Percentiles rank a stretch among this genome's conserved stretches.
Conservation (phyloP, 2,797 vertebrate genomes). For the Mormyrus proboscirostris region DNA sequence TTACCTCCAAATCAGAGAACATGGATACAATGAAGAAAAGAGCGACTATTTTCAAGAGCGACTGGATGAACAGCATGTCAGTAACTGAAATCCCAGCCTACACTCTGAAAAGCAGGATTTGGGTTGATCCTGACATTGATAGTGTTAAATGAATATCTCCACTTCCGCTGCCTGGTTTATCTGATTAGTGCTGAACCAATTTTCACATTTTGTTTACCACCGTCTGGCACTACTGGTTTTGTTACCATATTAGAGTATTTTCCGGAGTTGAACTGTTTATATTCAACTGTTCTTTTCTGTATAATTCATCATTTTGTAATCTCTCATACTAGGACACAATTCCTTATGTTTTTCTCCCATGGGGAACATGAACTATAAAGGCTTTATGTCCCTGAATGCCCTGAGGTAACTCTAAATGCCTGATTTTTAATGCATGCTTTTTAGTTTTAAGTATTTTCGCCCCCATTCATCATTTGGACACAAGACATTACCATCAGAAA, state of each 20-base stretch:
- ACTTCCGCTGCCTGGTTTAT: not conserved
- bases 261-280: not conserved
- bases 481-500: not conserved
- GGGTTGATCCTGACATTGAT: not conserved
- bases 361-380: not conserved
- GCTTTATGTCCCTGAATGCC: not conserved
- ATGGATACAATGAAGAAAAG: not conserved
- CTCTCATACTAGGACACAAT: not conserved
- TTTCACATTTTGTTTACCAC: not conserved
- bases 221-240: not conserved
- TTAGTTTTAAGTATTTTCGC: not conserved
- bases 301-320: constrained; percentile 3
- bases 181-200: not conserved
- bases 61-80: not conserved
- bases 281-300: not conserved
- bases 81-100: not conserved
- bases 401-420: not conserved
- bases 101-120: not conserved
- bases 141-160: not conserved
- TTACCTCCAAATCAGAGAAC: not conserved
- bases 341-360: not conserved
- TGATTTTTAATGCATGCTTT: constrained; percentile 4
- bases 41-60: not conserved
- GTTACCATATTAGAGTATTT: not conserved
- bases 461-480: not conserved